Evolutionary conservation across 1,140 invertebrate genomes (phyloP).

Genomic region (Cyphomyrmex costatus): DNA sequence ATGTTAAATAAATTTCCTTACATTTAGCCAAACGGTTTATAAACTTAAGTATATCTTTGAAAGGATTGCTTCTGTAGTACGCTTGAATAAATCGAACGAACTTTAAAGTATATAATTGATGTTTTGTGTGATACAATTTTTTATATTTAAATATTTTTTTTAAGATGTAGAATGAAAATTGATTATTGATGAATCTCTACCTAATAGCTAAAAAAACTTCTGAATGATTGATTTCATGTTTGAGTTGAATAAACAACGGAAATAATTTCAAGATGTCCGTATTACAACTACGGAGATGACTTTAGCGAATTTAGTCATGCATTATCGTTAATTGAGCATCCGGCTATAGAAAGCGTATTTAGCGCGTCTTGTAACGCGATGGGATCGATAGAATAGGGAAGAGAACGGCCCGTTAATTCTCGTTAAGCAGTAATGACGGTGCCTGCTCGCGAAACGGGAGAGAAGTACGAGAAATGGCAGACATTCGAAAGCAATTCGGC

Average conservation of each 20-base stretch:
- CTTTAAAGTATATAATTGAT: neutral
- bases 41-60: neutral
- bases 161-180: neutral
- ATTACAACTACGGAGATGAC: constrained; percentile 8
- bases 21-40: neutral
- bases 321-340: constrained; percentile 61
- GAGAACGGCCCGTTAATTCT: constrained; percentile 51
- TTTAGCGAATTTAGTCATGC: constrained; percentile 32
- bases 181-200: neutral
- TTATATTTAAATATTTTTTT: constrained; percentile 9
- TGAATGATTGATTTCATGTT: neutral
- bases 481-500: constrained; percentile 56
- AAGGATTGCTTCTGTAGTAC: neutral
- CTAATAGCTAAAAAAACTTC: neutral
- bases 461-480: constrained; percentile 63
- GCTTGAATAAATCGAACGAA: neutral
- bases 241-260: neutral
- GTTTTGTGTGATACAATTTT: constrained; percentile 1
- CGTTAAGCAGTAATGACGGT: constrained; percentile 58
- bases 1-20: constrained; percentile 50
- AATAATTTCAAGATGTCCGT: constrained; percentile 2
- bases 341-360: constrained; percentile 46
- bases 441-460: constrained; percentile 32
- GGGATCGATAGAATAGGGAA: constrained; percentile 45
- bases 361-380: constrained; percentile 47